These are phyloP conservation scores for Rhizoglyphus robini DNA, from an alignment of 1,140 invertebrate species.

Conservation along the genomic window DNA sequence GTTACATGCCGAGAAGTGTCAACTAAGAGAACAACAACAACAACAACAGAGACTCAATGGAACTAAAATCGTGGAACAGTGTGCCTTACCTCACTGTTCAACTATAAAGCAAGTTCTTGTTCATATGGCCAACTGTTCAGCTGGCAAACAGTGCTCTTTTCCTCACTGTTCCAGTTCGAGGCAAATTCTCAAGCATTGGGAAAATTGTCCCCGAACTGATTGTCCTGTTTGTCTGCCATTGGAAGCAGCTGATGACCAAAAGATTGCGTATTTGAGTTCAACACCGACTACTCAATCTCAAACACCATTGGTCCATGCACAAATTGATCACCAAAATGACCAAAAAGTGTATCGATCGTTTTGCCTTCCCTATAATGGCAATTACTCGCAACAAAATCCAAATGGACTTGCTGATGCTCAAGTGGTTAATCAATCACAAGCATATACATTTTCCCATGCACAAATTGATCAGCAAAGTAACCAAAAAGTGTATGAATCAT, in stretches of 20 bases:
- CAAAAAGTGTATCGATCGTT: slow-evolving; percentile 65
- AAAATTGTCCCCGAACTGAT: slow-evolving; percentile 82
- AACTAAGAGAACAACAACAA: slow-evolving; percentile 72
- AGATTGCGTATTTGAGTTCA: no score
- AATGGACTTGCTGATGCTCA: no score
- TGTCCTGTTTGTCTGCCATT: slow-evolving; percentile 98
- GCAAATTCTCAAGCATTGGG: slow-evolving; percentile 98
- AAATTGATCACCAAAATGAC: slow-evolving; percentile 43
- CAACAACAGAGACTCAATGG: slow-evolving; percentile 33
- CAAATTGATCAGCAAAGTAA: no score
- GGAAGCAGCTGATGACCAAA: slow-evolving; percentile 78
- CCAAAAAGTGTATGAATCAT: no score
- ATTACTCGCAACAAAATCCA: slow-evolving; percentile 22
- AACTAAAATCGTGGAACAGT: slow-evolving; percentile 38
- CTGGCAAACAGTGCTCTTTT: slow-evolving; percentile 72
- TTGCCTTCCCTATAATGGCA: slow-evolving; percentile 47
- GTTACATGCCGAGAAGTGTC: slow-evolving; percentile 96
- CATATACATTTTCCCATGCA: no score
- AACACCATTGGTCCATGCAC: slow-evolving; percentile 19
- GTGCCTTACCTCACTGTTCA: slow-evolving; percentile 86
- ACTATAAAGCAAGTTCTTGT: slow-evolving; percentile 99
- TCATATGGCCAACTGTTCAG: slow-evolving; percentile 95
- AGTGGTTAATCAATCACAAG: no score
- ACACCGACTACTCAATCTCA: no score
- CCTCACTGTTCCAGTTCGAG: slow-evolving; percentile 95